These are phyloP conservation scores for Macropodus opercularis DNA, from an alignment of 2,797 vertebrate genomes.

Conservation along the genomic window DNA sequence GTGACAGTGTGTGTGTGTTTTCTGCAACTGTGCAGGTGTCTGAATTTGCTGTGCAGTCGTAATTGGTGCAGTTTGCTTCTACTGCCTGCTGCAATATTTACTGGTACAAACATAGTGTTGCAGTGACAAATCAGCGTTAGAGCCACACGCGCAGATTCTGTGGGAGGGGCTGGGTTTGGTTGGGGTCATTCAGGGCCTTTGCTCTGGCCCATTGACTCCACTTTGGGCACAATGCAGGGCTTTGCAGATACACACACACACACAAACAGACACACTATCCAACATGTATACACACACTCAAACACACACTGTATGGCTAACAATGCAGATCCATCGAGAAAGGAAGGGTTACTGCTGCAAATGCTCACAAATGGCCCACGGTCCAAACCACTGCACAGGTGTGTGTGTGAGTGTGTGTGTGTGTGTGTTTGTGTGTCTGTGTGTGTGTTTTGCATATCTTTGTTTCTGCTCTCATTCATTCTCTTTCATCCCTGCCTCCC, in stretches of 20 bases:
- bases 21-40: conserved; percentile 28
- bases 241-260: conserved; percentile 61
- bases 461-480: conserved; percentile 30
- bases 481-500: conserved; percentile 18
- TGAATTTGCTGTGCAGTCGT: conserved; percentile 27
- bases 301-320: conserved; percentile 44
- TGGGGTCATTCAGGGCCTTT: conserved; percentile 63
- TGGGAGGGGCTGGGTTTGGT: conserved; percentile 58
- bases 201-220: conserved; percentile 73
- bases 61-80: conserved; percentile 17
- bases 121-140: conserved; percentile 29
- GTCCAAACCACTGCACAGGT: conserved; percentile 55
- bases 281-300: conserved; percentile 32
- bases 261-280: not conserved
- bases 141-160: conserved; percentile 19
- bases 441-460: conserved; percentile 47
- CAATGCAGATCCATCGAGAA: conserved; percentile 67
- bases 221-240: conserved; percentile 72
- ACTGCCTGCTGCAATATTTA: conserved; percentile 10
- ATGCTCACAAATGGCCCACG: conserved; percentile 65
- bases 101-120: conserved; percentile 10
- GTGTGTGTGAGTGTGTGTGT: too few relatives aligned
- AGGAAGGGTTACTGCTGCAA: conserved; percentile 43
- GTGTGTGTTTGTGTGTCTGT: too few relatives aligned
- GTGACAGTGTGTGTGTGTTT: not conserved